Base-by-base conservation (phyloP, 2,888 invertebrate genomes). In the Aspidiotus destructor region DNA sequence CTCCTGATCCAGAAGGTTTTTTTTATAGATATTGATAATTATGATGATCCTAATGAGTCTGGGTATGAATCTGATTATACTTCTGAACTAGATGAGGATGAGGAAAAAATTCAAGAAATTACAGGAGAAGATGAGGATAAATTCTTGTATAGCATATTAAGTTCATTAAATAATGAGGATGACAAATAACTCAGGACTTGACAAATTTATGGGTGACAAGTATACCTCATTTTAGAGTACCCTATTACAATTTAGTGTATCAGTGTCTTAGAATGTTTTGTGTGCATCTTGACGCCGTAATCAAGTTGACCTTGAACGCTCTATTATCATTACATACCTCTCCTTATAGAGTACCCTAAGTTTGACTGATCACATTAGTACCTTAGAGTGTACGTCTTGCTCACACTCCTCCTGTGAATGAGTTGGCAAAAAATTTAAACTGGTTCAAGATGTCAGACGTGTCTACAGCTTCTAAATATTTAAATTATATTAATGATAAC, bases 161-260 rank as follows among this genome's bases (percentile, higher is more conserved):
- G n/a, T n/a, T n/a, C n/a, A n/a, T n/a, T n/a, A n/a, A n/a, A n/a
- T n/a, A n/a, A n/a, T n/a, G n/a, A n/a, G n/a, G n/a, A n/a, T n/a
- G n/a, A n/a, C n/a, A 28, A 5, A 28, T 28, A 28, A 28, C 28
- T 48, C 48, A 48, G 10, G 48, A 48, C 6, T 48, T 48, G 48
- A 48, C 48, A 48, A 48, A 48, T 48, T 48, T 48, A 48, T 48
- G 48, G 6, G 2, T n/a, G n/a, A 48, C 6, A 6, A 48, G 48
- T 48, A 48, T 48, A 48, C 48, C 48, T 48, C 48, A 2, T 48
- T 48, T 48, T 48, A 48, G 48, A 48, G 48, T 48, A 48, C 2
- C 48, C 48, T 48, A 48, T 48, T 11, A 48, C n/a, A n/a, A 48
- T 48, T 48, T 48, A 48, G 48, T 48, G 48, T 48, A 48, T 48